Evolutionary conservation across 1,140 invertebrate species (phyloP), one percentile per base, ranked within the genome.

Genomic region (Bombus affinis): DNA sequence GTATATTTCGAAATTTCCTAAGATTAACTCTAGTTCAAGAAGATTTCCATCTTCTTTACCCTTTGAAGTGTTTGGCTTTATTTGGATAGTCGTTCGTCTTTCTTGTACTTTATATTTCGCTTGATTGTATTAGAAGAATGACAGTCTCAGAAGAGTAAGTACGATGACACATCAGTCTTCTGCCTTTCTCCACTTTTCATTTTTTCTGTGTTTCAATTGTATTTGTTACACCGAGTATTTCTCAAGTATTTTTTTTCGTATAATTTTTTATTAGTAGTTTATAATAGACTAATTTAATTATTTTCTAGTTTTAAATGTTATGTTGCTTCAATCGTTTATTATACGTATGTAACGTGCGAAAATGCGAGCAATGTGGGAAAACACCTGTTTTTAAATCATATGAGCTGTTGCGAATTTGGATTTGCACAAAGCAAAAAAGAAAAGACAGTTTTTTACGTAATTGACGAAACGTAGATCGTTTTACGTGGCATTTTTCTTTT

Each of bases 91-190:
- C 35, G 47, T 68, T 32, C 39, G n/a, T 32, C 8, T 35, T 12
- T 44, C 8, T 44, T 9, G 10, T 39, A 12, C 4, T 28, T 44
- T 44, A 15, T 22, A 62, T 78, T 81, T 83, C 53, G 13, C 28
- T 81, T 32, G 78, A 57, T 75, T 22, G 39, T 78, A 42, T 86
- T 22, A 47, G 62, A 89, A 91, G 83, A 80, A 93, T 93, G 93
- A 93, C 93, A 66, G 92, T 93, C 37, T 92, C 92, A 66, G 93
- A 93, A 86, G 91, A 92, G 93, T 93, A 90, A 93, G 93, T 93
- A 93, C 70, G 66, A 77, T 83, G 81, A 83, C 71, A 70, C 47
- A 62, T 71, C 44, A 15, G 71, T 32, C 6, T 59, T 13, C 44
- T 71, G 37, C 44, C 42, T 59, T 76, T 80, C 37, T 72, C 59